Evolutionary conservation across 2,113 vertebrate genomes (phyloP), one percentile per base, ranked within the genome.

Genomic region (Bostrychus sinensis): DNA sequence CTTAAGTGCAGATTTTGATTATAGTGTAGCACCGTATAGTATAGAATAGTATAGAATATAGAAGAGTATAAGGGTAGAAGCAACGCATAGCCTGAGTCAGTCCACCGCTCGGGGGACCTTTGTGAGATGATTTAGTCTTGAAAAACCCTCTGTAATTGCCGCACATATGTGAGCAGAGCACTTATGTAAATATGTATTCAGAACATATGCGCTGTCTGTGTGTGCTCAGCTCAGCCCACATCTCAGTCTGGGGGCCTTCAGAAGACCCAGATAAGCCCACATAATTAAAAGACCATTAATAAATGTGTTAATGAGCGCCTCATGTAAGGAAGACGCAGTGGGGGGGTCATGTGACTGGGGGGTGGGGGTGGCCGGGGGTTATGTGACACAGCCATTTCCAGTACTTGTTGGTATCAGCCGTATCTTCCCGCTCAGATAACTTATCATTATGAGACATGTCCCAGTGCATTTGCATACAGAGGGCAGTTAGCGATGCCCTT

Each of bases 401-500:
- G 9, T 62, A 23, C 12, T 50, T 17, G 60, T 46, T 72, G 53
- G 20, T 80, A 82, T 88, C 78, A 72, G 64, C 48, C 39, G 12
- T 73, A 79, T 81, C 81, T 81, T 69, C 77, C 37, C 58, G 42
- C 72, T 56, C 66, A 17, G 78, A 83, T 76, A 72, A 81, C 62
- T 80, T 81, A 85, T 86, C 82, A 73, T 81, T 78, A 74, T 72
- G 68, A 80, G 70, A 83, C 79, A 77, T 69, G 66, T 72, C 73
- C 69, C 1, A n/a, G 64, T 0, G 55, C 56, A 85, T 86, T 84
- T 86, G 78, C 86, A 86, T 84, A 77, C 80, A 70, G 78, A 82
- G 78, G 77, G 78, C 84, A 82, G 78, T 88, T 85, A 85, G 86
- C 65, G 23, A 84, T 85, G 82, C 82, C 84, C 86, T 86, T 82